A percentile compares a stretch with the other conserved stretches of the same genome.
These are phyloP conservation scores for Parnassius orleans DNA, from an alignment of 2,888 invertebrate genomes.

Conservation along the genomic window DNA sequence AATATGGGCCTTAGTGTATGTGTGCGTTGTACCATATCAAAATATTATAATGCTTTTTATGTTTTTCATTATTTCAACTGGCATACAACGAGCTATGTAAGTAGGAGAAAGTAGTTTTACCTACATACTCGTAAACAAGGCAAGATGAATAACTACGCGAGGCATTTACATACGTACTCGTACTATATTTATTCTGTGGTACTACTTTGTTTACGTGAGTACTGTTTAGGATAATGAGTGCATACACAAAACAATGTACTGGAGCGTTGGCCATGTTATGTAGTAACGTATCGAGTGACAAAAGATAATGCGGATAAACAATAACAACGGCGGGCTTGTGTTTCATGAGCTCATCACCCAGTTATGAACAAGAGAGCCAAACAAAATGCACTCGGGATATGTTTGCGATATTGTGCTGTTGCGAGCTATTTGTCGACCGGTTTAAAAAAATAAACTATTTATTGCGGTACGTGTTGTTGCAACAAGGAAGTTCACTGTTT, in stretches of 20 bases:
- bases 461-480: background rate
- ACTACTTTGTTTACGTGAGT: slow-evolving; percentile 6
- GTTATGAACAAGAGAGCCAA: slow-evolving; percentile 40
- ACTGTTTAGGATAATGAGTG: slow-evolving; percentile 16
- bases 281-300: slow-evolving; percentile 47
- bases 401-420: background rate
- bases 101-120: too few relatives aligned
- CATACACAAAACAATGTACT: slow-evolving; percentile 24
- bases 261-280: slow-evolving; percentile 29
- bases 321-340: slow-evolving; percentile 38
- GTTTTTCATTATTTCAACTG: too few relatives aligned
- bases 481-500: slow-evolving; percentile 5
- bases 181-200: too few relatives aligned
- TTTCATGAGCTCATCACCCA: slow-evolving; percentile 38
- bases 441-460: slow-evolving; percentile 1
- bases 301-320: slow-evolving; percentile 54
- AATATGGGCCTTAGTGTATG: too few relatives aligned
- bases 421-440: slow-evolving; percentile 9
- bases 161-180: background rate
- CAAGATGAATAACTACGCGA: too few relatives aligned
- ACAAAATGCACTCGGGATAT: slow-evolving; percentile 29
- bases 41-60: too few relatives aligned
- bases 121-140: too few relatives aligned
- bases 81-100: too few relatives aligned
- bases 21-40: too few relatives aligned